These are phyloP conservation scores for Cephalopachus bancanus DNA, from an alignment of 2,797 vertebrate species.

Conservation along the genomic window DNA sequence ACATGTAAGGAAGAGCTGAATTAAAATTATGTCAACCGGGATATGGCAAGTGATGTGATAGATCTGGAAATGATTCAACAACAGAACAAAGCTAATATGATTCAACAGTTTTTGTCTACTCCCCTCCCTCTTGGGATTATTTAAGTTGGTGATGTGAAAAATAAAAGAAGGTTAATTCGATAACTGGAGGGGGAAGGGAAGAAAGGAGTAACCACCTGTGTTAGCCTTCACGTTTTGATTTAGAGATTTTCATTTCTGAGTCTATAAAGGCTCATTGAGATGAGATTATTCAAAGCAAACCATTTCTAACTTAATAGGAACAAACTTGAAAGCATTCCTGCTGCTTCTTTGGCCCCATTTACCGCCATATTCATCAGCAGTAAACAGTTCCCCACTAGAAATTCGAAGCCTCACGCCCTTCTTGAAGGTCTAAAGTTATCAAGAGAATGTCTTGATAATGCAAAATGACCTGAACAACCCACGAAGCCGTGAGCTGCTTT, in stretches of 20 bases:
- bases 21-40: conserved; percentile 87
- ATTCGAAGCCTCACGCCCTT: conserved; percentile 23
- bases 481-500: neutral
- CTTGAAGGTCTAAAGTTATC: neutral
- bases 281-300: conserved; percentile 37
- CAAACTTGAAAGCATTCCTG: conserved; percentile 33
- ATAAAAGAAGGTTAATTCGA: conserved; percentile 73
- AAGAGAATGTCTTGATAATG: neutral
- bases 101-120: conserved; percentile 82
- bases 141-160: conserved; percentile 81
- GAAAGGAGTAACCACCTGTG: conserved; percentile 71
- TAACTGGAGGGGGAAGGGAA: conserved; percentile 64
- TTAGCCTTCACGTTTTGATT: conserved; percentile 72
- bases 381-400: neutral
- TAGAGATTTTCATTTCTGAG: conserved; percentile 70
- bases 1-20: conserved; percentile 84
- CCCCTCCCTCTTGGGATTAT: conserved; percentile 75
- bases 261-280: conserved; percentile 40
- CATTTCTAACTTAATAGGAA: conserved; percentile 56
- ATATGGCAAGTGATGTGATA: conserved; percentile 87
- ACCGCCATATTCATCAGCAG: neutral
- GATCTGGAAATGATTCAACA: conserved; percentile 86
- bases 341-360: conserved; percentile 5
- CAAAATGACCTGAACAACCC: conserved; percentile 50
- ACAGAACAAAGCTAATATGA: conserved; percentile 86